Evolutionary conservation across 2,113 vertebrate species (phyloP), one percentile per base, ranked within the genome.

Genomic region (Ahaetulla prasina): DNA sequence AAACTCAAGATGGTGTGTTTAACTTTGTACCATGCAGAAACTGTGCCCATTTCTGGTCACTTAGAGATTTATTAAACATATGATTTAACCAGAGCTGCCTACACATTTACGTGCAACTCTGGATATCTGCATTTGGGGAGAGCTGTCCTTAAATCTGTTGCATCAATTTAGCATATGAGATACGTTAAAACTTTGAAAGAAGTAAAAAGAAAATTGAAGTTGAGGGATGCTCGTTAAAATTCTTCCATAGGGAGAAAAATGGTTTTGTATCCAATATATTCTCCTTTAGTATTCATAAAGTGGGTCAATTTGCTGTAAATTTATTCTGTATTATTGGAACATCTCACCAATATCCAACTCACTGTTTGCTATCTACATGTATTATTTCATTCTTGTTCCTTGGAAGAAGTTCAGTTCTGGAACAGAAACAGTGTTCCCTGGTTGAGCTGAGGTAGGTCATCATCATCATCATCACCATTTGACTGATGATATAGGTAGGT

Each of bases 321-420:
- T 92, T 91, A 85, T 85, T 43, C 43, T 35, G 4, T 74, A 14
- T 43, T 57, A 27, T 91, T 93, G 49, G 90, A 91, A 95, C 92
- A 80, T 90, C 80, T 49, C 85, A 74, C 8, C 11, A 30, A 23
- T 35, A 25, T 25, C 60, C 45, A 30, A 22, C 25, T n/a, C 23
- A 50, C 9, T 25, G 20, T 12, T 23, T 53, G 49, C 10, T n/a
- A 6, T 12, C 63, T 50, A 2, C 22, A 12, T 39, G 52, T 45
- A n/a, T 89, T 3, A 55, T 92, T 80, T 23, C 80, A 57, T 63
- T 30, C 54, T 25, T 85, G 47, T 55, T 85, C 18, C 68, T 35
- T 57, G 47, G 30, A 54, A 85, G 4, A 25, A 1, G 43, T 85
- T 84, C 1, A 12, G 22, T 92, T 74, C 57, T 54, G 35, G 57